Base-by-base conservation (phyloP, 2,797 vertebrate species). In the Xiphorhynchus erythropygius region DNA sequence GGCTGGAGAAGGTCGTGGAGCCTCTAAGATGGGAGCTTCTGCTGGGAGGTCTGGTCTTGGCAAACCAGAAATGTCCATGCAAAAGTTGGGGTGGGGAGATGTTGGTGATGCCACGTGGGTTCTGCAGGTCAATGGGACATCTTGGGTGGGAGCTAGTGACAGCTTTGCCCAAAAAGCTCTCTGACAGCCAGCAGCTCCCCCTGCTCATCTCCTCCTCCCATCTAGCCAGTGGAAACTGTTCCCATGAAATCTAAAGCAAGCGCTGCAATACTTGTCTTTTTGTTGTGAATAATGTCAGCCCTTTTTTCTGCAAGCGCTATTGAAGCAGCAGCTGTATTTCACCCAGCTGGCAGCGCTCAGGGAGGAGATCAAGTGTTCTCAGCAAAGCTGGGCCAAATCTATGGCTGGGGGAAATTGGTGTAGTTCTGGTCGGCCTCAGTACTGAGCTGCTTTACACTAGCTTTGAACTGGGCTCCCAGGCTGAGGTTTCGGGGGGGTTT, bases 261-360 rank as follows among this genome's bases (percentile, higher is more conserved):
- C 5, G 9, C 65, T 81, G 80, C 83, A 71, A 27, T 77, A 57
- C 76, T 75, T 71, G 53, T 71, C 73, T 81, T 60, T 92, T 73
- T 78, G 76, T 60, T 70, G 49, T 74, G 86, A 84, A 89, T 92
- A 91, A 81, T 5, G 39, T 41, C 70, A 78, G 69, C 77, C 41
- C 27, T 85, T 91, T 91, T 56, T 25, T 25, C 56, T 4, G 8
- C 3, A 2, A 2, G 10, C 2, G 0, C 76, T 91, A 64, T 91
- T 94, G 91, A 94, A 81, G 76, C 76, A 91, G 88, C 94, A 94
- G 95, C 95, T 97, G 85, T 75, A 88, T 88, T 91, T 86, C 85
- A 75, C 85, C 79, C 87, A 90, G 85, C 90, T 96, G 95, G 79
- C 87, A 95, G 79, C 0, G 4, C 74, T 65, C 28, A 7, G 87